These are phyloP conservation scores for Macroramphosus scolopax DNA, from an alignment of 2,797 vertebrate species.

Conservation along the genomic window DNA sequence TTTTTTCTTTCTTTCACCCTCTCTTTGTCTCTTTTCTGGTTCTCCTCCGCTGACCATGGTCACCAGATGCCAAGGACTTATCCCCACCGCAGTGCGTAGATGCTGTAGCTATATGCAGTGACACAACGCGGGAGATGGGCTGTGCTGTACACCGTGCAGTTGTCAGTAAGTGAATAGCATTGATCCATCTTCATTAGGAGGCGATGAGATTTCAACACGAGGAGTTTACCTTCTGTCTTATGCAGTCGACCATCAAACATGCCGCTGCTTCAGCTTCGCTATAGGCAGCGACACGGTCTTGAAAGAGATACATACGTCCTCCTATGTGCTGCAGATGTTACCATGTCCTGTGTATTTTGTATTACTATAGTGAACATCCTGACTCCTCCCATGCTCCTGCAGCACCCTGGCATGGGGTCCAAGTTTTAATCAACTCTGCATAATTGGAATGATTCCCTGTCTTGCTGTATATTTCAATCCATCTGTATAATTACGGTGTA, in stretches of 20 bases:
- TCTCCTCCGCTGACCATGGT: slow-evolving; percentile 52
- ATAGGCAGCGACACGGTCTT: slow-evolving; percentile 2
- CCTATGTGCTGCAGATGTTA: slow-evolving; percentile 27
- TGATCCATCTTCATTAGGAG: slow-evolving; percentile 86
- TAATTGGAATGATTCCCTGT: slow-evolving; percentile 77
- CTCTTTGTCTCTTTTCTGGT: slow-evolving; percentile 39
- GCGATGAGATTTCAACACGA: slow-evolving; percentile 48
- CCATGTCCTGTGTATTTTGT: slow-evolving; percentile 17
- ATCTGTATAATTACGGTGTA: slow-evolving; percentile 75
- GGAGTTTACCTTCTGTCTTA: slow-evolving; percentile 55
- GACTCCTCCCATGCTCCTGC: slow-evolving; percentile 55
- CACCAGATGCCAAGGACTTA: slow-evolving; percentile 46
- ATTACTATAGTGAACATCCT: slow-evolving; percentile 39
- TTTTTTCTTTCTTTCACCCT: slow-evolving; percentile 1
- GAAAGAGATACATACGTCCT: slow-evolving; percentile 1
- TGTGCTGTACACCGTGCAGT: slow-evolving; percentile 43
- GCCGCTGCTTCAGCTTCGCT: slow-evolving; percentile 34
- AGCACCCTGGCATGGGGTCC: slow-evolving; percentile 61
- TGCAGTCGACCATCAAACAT: slow-evolving; percentile 51
- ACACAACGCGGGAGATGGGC: slow-evolving; percentile 39
- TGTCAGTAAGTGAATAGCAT: slow-evolving; percentile 80
- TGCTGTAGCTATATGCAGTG: slow-evolving; percentile 28
- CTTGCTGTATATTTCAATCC: slow-evolving; percentile 75
- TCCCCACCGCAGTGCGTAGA: slow-evolving; percentile 33
- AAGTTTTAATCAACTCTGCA: slow-evolving; percentile 76